Percentiles rank a stretch among this genome's conserved stretches.
Conservation (phyloP, 2,113 vertebrate genomes). For the Oriolus oriolus region DNA sequence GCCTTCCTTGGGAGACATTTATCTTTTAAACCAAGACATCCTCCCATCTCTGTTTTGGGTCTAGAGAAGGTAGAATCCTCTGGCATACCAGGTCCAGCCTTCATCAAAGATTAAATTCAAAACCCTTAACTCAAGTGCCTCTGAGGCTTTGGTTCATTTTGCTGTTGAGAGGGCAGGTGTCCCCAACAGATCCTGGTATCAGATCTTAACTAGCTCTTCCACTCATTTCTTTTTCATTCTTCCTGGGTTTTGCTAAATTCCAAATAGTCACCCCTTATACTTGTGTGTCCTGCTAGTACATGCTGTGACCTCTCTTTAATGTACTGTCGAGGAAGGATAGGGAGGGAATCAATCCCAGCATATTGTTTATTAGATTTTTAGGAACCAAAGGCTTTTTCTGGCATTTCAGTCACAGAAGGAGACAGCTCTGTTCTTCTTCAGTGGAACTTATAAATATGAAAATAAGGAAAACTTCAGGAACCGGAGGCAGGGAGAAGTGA, state of each 20-base stretch:
- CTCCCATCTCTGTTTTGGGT: neutral
- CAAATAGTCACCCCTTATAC: neutral
- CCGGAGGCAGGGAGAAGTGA: fast-evolving
- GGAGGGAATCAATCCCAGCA: neutral
- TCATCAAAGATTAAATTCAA: neutral
- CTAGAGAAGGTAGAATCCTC: neutral
- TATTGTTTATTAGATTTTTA: neutral
- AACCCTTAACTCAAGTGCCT: neutral
- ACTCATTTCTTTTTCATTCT: neutral
- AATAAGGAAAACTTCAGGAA: neutral
- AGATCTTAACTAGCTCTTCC: neutral
- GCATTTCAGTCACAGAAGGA: neutral
- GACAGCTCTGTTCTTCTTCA: neutral
- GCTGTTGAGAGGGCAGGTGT: neutral
- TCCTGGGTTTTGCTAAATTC: neutral
- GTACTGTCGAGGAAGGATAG: neutral
- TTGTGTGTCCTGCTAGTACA: neutral
- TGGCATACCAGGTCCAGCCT: neutral
- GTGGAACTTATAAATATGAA: neutral
- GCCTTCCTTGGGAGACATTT: neutral
- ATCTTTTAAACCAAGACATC: neutral
- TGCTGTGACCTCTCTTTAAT: neutral
- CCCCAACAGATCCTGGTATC: neutral
- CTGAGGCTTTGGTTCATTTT: neutral
- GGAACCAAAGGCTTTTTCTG: neutral